Evolutionary conservation across 92 coral and sea anemone species (phyloP), one percentile per base, ranked within the genome.

Genomic region (Umimayanthus chanpuru): DNA sequence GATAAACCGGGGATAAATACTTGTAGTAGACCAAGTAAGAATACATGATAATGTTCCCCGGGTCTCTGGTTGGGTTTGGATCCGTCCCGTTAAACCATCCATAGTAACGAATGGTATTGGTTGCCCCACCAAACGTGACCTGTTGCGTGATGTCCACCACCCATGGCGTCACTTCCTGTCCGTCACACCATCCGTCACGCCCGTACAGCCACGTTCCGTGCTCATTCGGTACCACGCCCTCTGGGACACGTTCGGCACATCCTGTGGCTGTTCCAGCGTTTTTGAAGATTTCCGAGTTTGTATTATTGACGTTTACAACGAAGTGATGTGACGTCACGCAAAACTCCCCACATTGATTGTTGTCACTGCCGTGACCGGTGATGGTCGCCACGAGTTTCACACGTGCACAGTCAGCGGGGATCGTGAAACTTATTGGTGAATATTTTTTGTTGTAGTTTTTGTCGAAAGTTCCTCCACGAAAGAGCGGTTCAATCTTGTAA

Each of bases 321-420:
- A 97, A 97, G 76, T 94, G 98, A 76, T 97, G 99, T 9, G 99
- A 93, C 25, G 99, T 97, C 78, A 97, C 92, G 73, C 99, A 97
- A 81, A 92, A 93, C 40, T 97, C 97, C 4, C 98, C 98, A 85
- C 99, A 97, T 85, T 96, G 89, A 61, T 96, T 91, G 81, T 97
- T 95, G 89, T 97, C 99, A 50, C 94, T 94, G 9, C 99, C 99
- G 76, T 95, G 99, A 2, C 99, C 99, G 2, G 99, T 97, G 77
- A 97, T 97, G 3, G 93, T 90, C n/a, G 99, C 98, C 28, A 97
- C 99, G 38, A 97, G 96, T 77, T 97, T 92, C 53, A 97, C 98
- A 68, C 93, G 92, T 71, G 90, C 90, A 23, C 93, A 90, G 73
- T 85, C 92, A 2, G 5, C 28, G 55, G 98, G 95, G 41, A 88